phyloP scores from a whole-genome alignment of 92 coral and sea anemone species.

The Porites rus region DNA sequence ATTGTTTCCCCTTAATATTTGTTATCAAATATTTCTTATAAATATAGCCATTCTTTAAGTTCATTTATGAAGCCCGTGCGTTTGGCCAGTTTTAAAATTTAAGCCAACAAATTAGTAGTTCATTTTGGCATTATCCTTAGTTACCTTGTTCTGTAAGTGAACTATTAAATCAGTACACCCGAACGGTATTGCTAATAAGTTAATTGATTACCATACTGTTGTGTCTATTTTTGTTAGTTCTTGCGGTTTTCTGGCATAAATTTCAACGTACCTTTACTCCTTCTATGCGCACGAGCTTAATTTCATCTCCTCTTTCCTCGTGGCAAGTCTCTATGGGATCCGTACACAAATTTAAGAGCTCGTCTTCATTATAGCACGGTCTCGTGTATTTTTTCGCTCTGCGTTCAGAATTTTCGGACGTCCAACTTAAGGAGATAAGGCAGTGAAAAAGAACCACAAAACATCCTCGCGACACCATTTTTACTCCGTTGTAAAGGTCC shows the following conservation, averaged over 20 bases:
- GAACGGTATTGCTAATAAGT: too few species aligned
- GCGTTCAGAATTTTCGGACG: background rate
- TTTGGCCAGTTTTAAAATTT: too few species aligned
- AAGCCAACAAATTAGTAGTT: too few species aligned
- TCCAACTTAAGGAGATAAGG: background rate
- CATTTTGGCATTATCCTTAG: too few species aligned
- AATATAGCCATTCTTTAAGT: too few species aligned
- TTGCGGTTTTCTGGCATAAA: background rate
- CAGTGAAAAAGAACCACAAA: background rate
- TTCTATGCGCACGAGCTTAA: constrained; percentile 50
- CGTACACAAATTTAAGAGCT: constrained; percentile 59
- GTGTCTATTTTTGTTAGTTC: background rate
- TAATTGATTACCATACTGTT: too few species aligned
- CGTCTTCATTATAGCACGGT: constrained; percentile 72
- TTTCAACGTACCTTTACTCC: constrained; percentile 60
- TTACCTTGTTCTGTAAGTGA: too few species aligned
- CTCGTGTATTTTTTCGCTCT: constrained; percentile 17
- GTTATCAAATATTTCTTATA: too few species aligned
- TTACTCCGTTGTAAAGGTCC: background rate
- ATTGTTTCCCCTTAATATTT: too few species aligned
- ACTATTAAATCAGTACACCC: too few species aligned
- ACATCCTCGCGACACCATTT: background rate
- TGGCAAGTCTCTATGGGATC: constrained; percentile 64
- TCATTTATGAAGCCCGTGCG: background rate
- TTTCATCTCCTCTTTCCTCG: constrained; percentile 39